Percentiles rank a stretch among this genome's conserved stretches.
Evolutionary conservation across 2,888 invertebrate species (phyloP).

Genomic region (Alcis repandata): DNA sequence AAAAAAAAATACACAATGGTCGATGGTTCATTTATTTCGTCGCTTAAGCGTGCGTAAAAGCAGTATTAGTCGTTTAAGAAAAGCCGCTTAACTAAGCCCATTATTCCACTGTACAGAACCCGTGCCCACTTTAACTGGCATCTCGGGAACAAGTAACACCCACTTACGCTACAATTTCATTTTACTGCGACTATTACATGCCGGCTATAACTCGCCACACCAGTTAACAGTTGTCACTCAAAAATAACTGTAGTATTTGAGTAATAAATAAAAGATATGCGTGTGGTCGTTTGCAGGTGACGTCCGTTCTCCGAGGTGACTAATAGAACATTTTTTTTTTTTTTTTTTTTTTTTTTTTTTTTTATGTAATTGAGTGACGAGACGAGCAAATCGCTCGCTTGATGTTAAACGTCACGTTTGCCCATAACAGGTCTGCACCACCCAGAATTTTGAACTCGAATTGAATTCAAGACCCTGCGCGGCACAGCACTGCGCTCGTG

Average conservation of each 20-base stretch:
- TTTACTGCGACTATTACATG: constrained; percentile 26
- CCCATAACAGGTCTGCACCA: too few relatives aligned
- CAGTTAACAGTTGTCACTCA: constrained; percentile 35
- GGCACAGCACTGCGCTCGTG: too few relatives aligned
- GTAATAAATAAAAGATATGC: constrained; percentile 2
- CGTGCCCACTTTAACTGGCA: constrained; percentile 16
- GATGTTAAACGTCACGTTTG: too few relatives aligned
- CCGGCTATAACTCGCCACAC: constrained; percentile 21
- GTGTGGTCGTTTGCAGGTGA: not conserved
- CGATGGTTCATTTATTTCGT: not conserved
- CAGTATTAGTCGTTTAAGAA: not conserved
- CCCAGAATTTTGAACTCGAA: too few relatives aligned
- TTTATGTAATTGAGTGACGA: too few relatives aligned
- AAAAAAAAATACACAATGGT: too few relatives aligned
- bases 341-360: too few relatives aligned
- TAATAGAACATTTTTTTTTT: too few relatives aligned
- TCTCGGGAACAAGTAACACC: constrained; percentile 23
- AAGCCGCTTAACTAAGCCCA: constrained; percentile 8
- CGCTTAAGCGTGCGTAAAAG: not conserved
- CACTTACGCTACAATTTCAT: constrained; percentile 26
- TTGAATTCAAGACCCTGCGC: too few relatives aligned
- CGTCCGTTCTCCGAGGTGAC: too few relatives aligned
- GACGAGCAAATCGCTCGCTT: too few relatives aligned
- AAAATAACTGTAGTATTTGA: constrained; percentile 17
- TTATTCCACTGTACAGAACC: constrained; percentile 1